phyloP scores from a whole-genome alignment of 2,888 invertebrate species.

The Drosophila prolongata region DNA sequence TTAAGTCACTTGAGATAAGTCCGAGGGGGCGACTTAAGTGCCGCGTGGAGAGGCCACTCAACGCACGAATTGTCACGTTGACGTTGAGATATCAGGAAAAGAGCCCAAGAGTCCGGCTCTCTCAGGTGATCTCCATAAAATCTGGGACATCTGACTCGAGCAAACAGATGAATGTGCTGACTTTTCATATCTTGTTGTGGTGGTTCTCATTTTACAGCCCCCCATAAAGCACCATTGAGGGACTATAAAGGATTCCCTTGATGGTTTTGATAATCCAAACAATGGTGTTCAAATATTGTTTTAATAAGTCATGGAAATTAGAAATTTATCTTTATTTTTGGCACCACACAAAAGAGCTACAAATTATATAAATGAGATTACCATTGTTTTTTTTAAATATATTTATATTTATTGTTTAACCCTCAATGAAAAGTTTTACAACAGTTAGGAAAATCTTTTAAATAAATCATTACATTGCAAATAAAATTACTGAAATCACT shows the following conservation, averaged over 20 bases:
- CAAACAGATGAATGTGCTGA: background rate
- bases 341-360: no score
- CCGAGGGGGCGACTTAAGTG: constrained; percentile 45
- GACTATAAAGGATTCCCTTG: constrained; percentile 21
- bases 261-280: no score
- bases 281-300: background rate
- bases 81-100: constrained; percentile 44
- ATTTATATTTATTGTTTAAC: no score
- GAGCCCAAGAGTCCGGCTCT: constrained; percentile 11
- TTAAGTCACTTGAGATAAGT: constrained; percentile 70
- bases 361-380: no score
- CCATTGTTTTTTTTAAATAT: no score
- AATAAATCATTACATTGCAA: no score
- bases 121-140: constrained; percentile 40
- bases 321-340: background rate
- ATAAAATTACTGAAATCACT: no score
- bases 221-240: background rate
- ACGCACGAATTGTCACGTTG: constrained; percentile 29
- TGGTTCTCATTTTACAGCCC: background rate
- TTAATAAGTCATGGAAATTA: constrained; percentile 22
- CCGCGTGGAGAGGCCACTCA: constrained; percentile 39
- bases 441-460: no score
- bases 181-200: background rate
- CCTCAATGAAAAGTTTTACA: no score
- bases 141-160: constrained; percentile 21